Evolutionary conservation across 2,888 invertebrate species (phyloP).

Genomic region (Hydriomena furcata): DNA sequence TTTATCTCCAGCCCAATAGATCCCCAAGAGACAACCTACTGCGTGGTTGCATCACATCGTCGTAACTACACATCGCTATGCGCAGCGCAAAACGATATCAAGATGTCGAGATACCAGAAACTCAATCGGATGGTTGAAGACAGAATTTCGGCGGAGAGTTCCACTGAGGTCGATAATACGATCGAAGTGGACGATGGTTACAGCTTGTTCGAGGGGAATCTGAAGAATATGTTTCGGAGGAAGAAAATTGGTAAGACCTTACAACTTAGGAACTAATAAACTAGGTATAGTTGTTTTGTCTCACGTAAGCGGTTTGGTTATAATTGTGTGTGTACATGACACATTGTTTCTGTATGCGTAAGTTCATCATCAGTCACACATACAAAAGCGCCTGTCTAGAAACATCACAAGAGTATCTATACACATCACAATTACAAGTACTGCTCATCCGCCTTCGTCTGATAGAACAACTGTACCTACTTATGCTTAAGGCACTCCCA

Average conservation of each 20-base stretch:
- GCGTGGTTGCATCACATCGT: slow-evolving; percentile 69
- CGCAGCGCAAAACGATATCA: slow-evolving; percentile 67
- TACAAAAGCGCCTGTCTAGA: too few species aligned
- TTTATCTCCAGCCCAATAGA: slow-evolving; percentile 69
- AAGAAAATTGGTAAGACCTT: slow-evolving; percentile 67
- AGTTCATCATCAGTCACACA: too few species aligned
- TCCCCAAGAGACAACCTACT: slow-evolving; percentile 72
- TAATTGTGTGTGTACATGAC: too few species aligned
- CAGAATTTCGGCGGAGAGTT: slow-evolving; percentile 29
- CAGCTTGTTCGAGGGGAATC: slow-evolving; percentile 59
- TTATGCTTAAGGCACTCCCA: too few species aligned
- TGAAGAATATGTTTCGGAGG: slow-evolving; percentile 59
- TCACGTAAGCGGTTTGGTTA: too few species aligned
- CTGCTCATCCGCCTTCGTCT: too few species aligned
- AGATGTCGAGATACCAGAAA: slow-evolving; percentile 53
- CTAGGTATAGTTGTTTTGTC: too few species aligned
- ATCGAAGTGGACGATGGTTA: slow-evolving; percentile 58
- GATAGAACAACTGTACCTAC: too few species aligned
- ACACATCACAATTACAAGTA: too few species aligned
- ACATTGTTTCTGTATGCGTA: too few species aligned
- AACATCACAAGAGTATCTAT: too few species aligned
- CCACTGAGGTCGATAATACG: slow-evolving; percentile 58
- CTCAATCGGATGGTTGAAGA: slow-evolving; percentile 44
- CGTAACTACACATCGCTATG: slow-evolving; percentile 75
- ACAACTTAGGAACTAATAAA: background rate